Evolutionary conservation across 1,140 invertebrate species (phyloP).

Genomic region (Adelges cooleyi): DNA sequence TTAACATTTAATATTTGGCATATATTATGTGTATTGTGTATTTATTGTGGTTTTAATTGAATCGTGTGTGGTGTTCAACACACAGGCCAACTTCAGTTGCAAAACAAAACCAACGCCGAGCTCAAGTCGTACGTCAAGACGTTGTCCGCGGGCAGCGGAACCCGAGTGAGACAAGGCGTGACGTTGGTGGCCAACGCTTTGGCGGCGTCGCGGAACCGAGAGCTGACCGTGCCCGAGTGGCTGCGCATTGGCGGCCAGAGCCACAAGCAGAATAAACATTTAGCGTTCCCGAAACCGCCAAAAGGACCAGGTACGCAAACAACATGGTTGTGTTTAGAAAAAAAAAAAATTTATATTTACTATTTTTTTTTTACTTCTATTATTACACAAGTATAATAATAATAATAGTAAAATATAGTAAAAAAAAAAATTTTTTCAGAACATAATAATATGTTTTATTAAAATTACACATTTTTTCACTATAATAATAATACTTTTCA

Average conservation of each 20-base stretch:
- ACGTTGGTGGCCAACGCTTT: constrained; percentile 65
- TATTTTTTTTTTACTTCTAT: too few relatives aligned
- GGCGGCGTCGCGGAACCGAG: constrained; percentile 43
- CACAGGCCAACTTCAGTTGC: constrained; percentile 49
- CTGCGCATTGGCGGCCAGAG: constrained; percentile 36
- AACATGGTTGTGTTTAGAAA: background rate
- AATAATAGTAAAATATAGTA: too few relatives aligned
- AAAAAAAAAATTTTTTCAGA: too few relatives aligned
- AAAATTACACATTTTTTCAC: background rate
- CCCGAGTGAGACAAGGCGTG: constrained; percentile 52
- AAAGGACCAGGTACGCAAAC: constrained; percentile 53
- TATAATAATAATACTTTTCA: constrained; percentile 28
- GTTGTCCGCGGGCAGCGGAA: constrained; percentile 34
- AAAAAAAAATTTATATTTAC: background rate
- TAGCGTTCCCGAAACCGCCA: constrained; percentile 77
- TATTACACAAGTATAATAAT: too few relatives aligned
- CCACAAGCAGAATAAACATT: constrained; percentile 37
- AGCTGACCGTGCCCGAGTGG: constrained; percentile 63
- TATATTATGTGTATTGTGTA: background rate
- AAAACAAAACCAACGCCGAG: constrained; percentile 48
- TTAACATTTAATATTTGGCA: too few relatives aligned
- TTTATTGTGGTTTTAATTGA: background rate
- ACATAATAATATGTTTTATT: background rate
- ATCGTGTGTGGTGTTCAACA: background rate
- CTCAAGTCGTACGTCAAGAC: constrained; percentile 46